These are phyloP conservation scores for Spisula subtruncata DNA, from an alignment of 2,888 invertebrate species.

Conservation along the genomic window DNA sequence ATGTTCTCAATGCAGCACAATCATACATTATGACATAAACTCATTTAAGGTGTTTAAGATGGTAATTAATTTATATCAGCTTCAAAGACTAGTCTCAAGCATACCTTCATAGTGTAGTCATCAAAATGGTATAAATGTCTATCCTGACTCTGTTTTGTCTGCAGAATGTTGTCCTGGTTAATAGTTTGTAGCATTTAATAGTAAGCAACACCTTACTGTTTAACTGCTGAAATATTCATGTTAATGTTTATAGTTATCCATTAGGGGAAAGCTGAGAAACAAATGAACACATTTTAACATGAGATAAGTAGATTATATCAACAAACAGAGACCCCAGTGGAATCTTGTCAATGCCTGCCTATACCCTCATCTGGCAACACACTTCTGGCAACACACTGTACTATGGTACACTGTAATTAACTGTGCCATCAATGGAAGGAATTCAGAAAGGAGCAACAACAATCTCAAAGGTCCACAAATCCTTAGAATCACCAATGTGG, in stretches of 20 bases:
- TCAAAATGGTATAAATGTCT: constrained; percentile 10
- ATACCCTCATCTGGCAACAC: not conserved
- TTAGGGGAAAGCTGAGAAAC: constrained; percentile 10
- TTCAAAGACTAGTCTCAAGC: not conserved
- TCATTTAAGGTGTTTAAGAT: not conserved
- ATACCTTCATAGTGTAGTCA: not conserved
- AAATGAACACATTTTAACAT: not conserved
- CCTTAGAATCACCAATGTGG: no score
- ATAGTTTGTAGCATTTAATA: not conserved
- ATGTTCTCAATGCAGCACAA: not conserved
- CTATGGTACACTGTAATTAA: no score
- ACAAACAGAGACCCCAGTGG: not conserved
- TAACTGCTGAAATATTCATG: constrained; percentile 10
- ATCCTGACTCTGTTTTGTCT: not conserved
- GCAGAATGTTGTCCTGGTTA: not conserved
- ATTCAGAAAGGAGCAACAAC: not conserved
- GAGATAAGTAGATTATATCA: not conserved
- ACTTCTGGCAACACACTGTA: not conserved
- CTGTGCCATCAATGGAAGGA: not conserved
- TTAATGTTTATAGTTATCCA: constrained; percentile 18
- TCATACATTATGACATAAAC: not conserved
- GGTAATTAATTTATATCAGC: not conserved
- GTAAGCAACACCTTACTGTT: constrained; percentile 14
- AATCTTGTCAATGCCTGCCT: not conserved
- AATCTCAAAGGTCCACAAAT: no score